Conservation (phyloP, 2,888 invertebrate genomes). For the Drosophila meridionalis region DNA sequence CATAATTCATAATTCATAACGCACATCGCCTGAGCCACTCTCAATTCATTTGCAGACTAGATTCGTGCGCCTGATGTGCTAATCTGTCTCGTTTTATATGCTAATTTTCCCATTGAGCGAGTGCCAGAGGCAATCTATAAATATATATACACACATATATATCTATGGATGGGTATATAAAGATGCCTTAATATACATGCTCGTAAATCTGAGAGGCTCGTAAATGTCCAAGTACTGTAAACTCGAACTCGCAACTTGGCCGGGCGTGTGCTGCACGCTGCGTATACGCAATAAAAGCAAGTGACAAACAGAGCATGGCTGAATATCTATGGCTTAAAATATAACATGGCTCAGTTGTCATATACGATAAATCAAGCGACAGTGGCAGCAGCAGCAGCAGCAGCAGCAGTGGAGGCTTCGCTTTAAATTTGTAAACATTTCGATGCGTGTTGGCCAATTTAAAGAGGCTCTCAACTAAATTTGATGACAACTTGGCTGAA, state of each 20-base stretch:
- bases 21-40: neutral
- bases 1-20: conserved; percentile 3
- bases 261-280: conserved; percentile 8
- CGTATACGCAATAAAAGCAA: conserved; percentile 12
- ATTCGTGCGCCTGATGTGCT: conserved; percentile 41
- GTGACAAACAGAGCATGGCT: conserved; percentile 24
- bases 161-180: neutral
- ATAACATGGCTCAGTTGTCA: conserved; percentile 55
- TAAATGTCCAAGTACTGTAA: conserved; percentile 44
- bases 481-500: conserved; percentile 30
- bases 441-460: conserved; percentile 38
- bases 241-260: conserved; percentile 26
- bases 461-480: conserved; percentile 24
- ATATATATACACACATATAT: neutral
- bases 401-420: neutral
- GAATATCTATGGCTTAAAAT: conserved; percentile 28
- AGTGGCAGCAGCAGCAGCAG: conserved; percentile 9
- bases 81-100: conserved; percentile 63
- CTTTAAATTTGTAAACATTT: conserved; percentile 56
- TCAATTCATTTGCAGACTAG: conserved; percentile 34
- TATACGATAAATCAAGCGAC: conserved; percentile 59
- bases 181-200: conserved; percentile 23
- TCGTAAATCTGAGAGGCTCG: conserved; percentile 50
- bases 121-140: conserved; percentile 17
- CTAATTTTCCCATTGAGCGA: conserved; percentile 66